Evolutionary conservation across 2,113 vertebrate genomes (phyloP).

Genomic region (Danio rerio): GRCz12tu NC_133193.1:7209001-7209500

Average conservation of each 20-base stretch:
- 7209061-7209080: too few relatives aligned
- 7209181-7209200: not conserved
- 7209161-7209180: not conserved
- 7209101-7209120: too few relatives aligned
- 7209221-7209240: not conserved
- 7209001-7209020: too few relatives aligned
- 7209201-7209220: conserved; percentile 19
- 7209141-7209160: not conserved
- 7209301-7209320: conserved; percentile 43
- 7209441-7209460: conserved; percentile 56
- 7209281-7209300: conserved; percentile 40
- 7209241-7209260: conserved; percentile 41
- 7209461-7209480: conserved; percentile 59
- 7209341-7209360: conserved; percentile 9
- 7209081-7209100: too few relatives aligned
- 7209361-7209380: not conserved
- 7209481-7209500: conserved; percentile 62
- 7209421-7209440: conserved; percentile 21
- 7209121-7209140: not conserved
- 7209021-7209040: too few relatives aligned
- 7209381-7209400: conserved; percentile 31
- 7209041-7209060: too few relatives aligned
- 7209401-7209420: not conserved
- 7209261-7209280: conserved; percentile 8
- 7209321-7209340: conserved; percentile 27